Conservation (phyloP, 2,888 invertebrate genomes). For the Pristionchus japonicus region DNA sequence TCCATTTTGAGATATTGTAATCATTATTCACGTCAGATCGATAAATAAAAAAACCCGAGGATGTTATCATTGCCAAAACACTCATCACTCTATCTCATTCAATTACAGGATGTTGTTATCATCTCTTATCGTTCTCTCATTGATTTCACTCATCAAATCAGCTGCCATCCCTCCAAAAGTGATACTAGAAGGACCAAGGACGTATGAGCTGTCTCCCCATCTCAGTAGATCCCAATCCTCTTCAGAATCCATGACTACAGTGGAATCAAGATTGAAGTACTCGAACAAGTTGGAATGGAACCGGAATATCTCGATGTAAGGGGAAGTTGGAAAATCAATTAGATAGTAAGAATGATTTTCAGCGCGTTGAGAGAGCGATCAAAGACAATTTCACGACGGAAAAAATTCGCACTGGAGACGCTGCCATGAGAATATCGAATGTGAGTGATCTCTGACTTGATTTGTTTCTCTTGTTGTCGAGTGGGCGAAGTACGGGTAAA, state of each 20-base stretch:
- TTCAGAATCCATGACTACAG: conserved; percentile 31
- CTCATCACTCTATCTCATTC: not conserved
- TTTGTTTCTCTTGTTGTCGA: not conserved
- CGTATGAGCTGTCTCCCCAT: conserved; percentile 1
- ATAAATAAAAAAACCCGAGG: not conserved
- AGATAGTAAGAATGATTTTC: not conserved
- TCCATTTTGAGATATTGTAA: not conserved
- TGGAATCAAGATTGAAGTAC: conserved; percentile 23
- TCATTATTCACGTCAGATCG: not conserved
- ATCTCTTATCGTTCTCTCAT: not conserved
- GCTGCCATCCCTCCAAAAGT: not conserved
- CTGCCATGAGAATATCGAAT: conserved; percentile 9
- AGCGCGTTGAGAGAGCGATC: not conserved
- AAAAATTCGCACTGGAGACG: not conserved
- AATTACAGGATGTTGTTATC: not conserved
- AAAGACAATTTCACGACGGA: conserved; percentile 12
- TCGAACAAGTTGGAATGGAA: conserved; percentile 24
- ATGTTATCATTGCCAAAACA: not conserved
- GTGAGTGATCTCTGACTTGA: not conserved
- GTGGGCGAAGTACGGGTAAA: not conserved
- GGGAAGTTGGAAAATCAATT: not conserved
- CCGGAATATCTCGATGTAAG: conserved; percentile 17
- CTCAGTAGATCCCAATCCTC: not conserved
- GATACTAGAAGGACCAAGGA: not conserved
- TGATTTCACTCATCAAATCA: conserved; percentile 5